phyloP scores from a whole-genome alignment of 2,113 vertebrate species.

The Sceloporus undulatus region DNA sequence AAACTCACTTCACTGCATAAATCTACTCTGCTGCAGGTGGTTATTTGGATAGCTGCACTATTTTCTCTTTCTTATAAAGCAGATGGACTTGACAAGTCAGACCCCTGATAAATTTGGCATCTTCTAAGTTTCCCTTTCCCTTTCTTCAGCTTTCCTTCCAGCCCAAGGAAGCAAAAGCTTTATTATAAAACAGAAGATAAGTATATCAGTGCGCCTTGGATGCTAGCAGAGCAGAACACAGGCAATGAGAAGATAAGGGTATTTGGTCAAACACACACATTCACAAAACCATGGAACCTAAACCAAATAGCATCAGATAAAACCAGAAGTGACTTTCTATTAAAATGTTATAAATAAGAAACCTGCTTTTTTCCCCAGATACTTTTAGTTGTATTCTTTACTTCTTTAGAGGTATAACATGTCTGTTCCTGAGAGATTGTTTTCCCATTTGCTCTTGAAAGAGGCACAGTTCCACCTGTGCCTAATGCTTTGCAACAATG shows the following conservation, averaged over 20 bases:
- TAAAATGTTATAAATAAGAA: constrained; percentile 83
- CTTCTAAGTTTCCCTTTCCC: constrained; percentile 55
- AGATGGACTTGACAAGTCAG: constrained; percentile 37
- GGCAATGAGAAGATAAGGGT: constrained; percentile 81
- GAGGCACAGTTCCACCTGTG: constrained; percentile 21
- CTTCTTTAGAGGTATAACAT: constrained; percentile 51
- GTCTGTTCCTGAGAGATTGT: constrained; percentile 21
- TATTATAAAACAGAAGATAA: constrained; percentile 83
- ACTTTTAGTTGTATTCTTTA: constrained; percentile 44
- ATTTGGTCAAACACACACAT: constrained; percentile 78
- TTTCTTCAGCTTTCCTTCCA: constrained; percentile 60
- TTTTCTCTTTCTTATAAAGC: constrained; percentile 8
- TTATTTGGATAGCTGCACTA: background rate
- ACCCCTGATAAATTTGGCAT: constrained; percentile 66
- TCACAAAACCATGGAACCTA: constrained; percentile 72
- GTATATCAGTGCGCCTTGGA: constrained; percentile 75
- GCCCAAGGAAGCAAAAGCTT: constrained; percentile 76
- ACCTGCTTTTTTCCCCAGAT: constrained; percentile 46
- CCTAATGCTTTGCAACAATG: background rate
- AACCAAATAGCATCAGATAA: constrained; percentile 83
- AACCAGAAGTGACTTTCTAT: constrained; percentile 77
- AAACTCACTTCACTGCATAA: background rate
- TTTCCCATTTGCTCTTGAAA: constrained; percentile 45
- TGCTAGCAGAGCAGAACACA: constrained; percentile 77
- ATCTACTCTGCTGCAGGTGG: constrained; percentile 4